A percentile compares a stretch with the other conserved stretches of the same genome.
Evolutionary conservation across 2,888 invertebrate species (phyloP).

Genomic region (Noctuana brunneofusca): DNA sequence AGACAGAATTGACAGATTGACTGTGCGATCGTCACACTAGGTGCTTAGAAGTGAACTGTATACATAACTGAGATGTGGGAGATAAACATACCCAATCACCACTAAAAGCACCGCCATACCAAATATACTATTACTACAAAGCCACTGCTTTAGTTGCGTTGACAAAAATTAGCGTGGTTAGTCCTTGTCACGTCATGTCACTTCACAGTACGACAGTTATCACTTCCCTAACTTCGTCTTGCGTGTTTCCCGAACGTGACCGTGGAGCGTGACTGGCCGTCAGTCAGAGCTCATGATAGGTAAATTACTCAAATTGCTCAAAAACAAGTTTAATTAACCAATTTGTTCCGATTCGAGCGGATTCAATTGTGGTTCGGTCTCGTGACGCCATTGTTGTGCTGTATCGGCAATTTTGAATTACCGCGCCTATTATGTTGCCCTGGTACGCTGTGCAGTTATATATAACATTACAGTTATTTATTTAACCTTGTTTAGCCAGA

Average conservation of each 20-base stretch:
- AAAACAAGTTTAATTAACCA: constrained; percentile 63
- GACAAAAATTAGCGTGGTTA: constrained; percentile 8
- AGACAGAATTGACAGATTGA: too few species aligned
- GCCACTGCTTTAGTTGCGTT: neutral
- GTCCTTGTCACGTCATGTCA: neutral
- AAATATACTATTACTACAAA: too few species aligned
- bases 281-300: constrained; percentile 61
- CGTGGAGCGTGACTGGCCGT: constrained; percentile 46
- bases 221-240: constrained; percentile 9
- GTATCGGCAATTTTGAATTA: constrained; percentile 15
- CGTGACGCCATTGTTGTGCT: constrained; percentile 28
- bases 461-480: neutral
- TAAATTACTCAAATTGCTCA: constrained; percentile 52
- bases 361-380: constrained; percentile 50
- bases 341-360: constrained; percentile 68
- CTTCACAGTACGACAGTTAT: constrained; percentile 10
- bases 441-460: constrained; percentile 4
- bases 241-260: constrained; percentile 37
- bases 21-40: neutral
- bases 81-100: too few species aligned
- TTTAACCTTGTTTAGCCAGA: too few species aligned
- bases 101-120: neutral
- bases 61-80: too few species aligned
- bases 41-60: too few species aligned
- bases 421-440: constrained; percentile 17